These are phyloP conservation scores for Gryllus bimaculatus DNA, from an alignment of 1,140 invertebrate species.

Conservation along the genomic window DNA sequence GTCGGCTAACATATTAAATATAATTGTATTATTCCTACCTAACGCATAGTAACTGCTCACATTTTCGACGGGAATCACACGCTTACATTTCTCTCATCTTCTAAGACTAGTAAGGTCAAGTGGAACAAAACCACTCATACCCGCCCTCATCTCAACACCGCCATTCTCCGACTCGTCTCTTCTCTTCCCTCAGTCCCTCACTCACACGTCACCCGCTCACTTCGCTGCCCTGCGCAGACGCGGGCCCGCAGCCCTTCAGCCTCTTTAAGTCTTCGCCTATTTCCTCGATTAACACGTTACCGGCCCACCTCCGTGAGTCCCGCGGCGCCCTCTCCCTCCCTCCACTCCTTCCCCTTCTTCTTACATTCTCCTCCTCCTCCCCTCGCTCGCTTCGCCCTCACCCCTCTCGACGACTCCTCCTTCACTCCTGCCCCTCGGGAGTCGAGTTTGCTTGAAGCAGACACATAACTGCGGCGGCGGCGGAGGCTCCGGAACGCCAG, in stretches of 20 bases:
- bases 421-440: neutral
- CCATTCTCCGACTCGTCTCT: no score
- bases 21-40: no score
- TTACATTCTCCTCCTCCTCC: neutral
- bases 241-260: neutral
- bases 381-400: neutral
- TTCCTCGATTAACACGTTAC: neutral
- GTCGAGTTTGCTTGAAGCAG: constrained; percentile 14
- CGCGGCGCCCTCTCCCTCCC: neutral
- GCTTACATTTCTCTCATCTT: no score
- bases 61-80: no score
- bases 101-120: no score
- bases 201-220: no score
- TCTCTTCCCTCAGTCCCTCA: neutral
- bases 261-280: neutral
- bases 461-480: neutral
- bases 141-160: no score
- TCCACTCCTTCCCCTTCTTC: constrained; percentile 10
- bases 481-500: constrained; percentile 11
- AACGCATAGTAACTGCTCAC: no score
- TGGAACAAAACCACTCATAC: no score
- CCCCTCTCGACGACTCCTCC: neutral
- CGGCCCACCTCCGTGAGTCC: constrained; percentile 7
- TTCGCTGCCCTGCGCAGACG: neutral
- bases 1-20: no score